Evolutionary conservation across 1,140 invertebrate species (phyloP), one percentile per base, ranked within the genome.

Genomic region (Listronotus oregonensis): DNA sequence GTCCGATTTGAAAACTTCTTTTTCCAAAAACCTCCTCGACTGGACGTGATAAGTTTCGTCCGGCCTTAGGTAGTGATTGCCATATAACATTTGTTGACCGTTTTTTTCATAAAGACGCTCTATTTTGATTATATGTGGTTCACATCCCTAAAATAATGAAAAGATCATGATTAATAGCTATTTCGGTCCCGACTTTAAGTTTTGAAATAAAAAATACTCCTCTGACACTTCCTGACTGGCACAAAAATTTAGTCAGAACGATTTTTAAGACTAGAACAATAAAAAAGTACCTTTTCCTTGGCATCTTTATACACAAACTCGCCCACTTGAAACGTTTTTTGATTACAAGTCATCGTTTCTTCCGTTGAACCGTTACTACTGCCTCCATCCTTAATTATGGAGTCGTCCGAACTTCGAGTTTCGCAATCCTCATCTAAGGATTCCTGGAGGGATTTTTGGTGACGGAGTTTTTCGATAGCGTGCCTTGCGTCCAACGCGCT

Each of bases 1-100:
- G 69, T 97, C 94, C 65, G 93, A 97, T 80, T 97, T 95, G 77
- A 99, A 98, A 11, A 98, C 90, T 80, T 99, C 96, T 79, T 97
- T 92, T 73, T 97, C 92, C 0, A 97, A 82, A 80, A 99, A 99
- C 81, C 96, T 97, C 70, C 96, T 85, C 2, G 94, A 96, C 6
- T 95, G 90, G 3, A 97, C 85, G 80, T 99, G 97, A 81, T 92
- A 98, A 0, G 97, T 99, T 81, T 99, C 96, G 74, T 74, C 75
- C 49, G 77, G 86, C 76, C 92, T 80, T 73, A 89, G 91, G 77
- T 91, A 94, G 75, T 90, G 90, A 75, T 92, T 94, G 12, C 93
- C 96, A 74, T 95, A 92, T 44, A 98, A 84, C 86, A 95, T 94
- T 70, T 94, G 90, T 67, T 93, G 89, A 52, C 90, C 89, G 9